Evolutionary conservation across 2,888 invertebrate genomes (phyloP).

Genomic region (Hypolimnas misippus): DNA sequence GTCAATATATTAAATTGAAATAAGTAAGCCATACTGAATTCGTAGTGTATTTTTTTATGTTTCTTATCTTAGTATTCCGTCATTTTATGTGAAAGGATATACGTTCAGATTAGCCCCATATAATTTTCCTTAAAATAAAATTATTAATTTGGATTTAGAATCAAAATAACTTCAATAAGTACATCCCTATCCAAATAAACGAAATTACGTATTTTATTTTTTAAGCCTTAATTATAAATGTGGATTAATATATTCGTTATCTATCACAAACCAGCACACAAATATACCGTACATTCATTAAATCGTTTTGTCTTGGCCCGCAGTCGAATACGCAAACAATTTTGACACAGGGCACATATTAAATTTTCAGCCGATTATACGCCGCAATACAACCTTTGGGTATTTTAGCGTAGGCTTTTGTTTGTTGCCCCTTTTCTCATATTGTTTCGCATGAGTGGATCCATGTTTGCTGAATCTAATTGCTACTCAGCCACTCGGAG

Average conservation of each 20-base stretch:
- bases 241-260: too few species aligned
- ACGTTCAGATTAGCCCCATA: too few species aligned
- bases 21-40: too few species aligned
- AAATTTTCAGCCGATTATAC: conserved; percentile 44
- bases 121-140: too few species aligned
- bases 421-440: conserved; percentile 74
- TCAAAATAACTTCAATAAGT: too few species aligned
- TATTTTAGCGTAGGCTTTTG: conserved; percentile 59
- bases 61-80: too few species aligned
- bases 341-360: conserved; percentile 40
- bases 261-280: too few species aligned
- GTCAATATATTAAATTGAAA: too few species aligned
- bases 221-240: not conserved
- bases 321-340: conserved; percentile 32
- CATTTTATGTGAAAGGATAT: too few species aligned
- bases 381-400: conserved; percentile 43
- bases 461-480: conserved; percentile 78
- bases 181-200: too few species aligned
- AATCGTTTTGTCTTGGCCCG: conserved; percentile 15
- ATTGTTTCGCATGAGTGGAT: conserved; percentile 76
- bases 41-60: too few species aligned
- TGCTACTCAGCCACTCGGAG: conserved; percentile 79
- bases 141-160: too few species aligned
- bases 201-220: not conserved
- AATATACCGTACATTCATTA: conserved; percentile 18